Evolutionary conservation across 2,888 invertebrate genomes (phyloP).

Genomic region (Strigamia maritima): DNA sequence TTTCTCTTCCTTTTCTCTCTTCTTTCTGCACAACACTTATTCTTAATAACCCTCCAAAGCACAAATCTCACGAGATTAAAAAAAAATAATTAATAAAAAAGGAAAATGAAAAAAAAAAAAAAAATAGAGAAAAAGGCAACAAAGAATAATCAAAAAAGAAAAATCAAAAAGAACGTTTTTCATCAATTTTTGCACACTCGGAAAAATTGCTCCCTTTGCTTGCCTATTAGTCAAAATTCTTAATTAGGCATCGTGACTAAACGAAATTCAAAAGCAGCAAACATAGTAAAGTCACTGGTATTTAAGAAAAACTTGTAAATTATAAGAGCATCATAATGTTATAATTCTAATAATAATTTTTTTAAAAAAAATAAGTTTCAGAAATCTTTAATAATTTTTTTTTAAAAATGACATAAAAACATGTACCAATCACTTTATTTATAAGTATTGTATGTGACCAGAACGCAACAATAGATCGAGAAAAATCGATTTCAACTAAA

Average conservation of each 20-base stretch:
- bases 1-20: not conserved
- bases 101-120: not conserved
- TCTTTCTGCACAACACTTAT: constrained; percentile 9
- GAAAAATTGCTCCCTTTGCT: not conserved
- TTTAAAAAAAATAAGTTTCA: no score
- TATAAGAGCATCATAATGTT: no score
- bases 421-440: no score
- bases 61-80: constrained; percentile 15
- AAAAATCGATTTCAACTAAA: no score
- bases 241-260: constrained; percentile 10
- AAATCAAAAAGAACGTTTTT: constrained; percentile 4
- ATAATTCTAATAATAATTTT: no score
- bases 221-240: constrained; percentile 5
- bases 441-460: no score
- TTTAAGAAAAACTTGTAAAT: no score
- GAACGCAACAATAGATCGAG: no score
- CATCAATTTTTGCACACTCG: constrained; percentile 1
- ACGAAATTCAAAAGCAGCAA: not conserved
- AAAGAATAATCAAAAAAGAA: not conserved
- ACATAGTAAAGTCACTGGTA: not conserved
- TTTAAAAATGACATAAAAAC: no score
- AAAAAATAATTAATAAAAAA: not conserved
- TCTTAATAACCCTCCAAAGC: constrained; percentile 10
- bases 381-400: no score
- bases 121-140: not conserved